Evolutionary conservation across 2,888 invertebrate species (phyloP).

Genomic region (Julus scandinavius): DNA sequence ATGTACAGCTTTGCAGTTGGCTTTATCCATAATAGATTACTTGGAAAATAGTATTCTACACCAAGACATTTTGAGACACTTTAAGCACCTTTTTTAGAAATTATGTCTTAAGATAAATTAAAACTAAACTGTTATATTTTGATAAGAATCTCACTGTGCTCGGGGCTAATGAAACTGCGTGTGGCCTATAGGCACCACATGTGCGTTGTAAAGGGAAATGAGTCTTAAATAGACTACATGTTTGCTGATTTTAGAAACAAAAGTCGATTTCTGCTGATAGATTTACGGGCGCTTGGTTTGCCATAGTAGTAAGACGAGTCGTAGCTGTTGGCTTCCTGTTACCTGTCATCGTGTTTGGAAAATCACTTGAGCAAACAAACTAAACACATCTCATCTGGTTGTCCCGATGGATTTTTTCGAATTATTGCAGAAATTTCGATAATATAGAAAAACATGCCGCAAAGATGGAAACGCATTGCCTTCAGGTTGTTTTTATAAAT

Average conservation of each 20-base stretch:
- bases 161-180: neutral
- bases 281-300: neutral
- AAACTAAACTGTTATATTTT: too few relatives aligned
- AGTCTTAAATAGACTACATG: too few relatives aligned
- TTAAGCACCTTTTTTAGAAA: too few relatives aligned
- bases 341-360: constrained; percentile 10
- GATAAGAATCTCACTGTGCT: neutral
- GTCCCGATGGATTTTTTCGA: neutral
- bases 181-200: neutral
- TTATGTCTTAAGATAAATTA: too few relatives aligned
- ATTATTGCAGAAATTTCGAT: too few relatives aligned
- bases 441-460: too few relatives aligned
- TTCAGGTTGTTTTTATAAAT: too few relatives aligned
- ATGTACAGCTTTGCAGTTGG: too few relatives aligned
- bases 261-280: constrained; percentile 12
- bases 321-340: neutral
- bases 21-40: too few relatives aligned
- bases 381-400: neutral
- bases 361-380: constrained; percentile 29
- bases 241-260: constrained; percentile 20
- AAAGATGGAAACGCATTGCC: too few relatives aligned
- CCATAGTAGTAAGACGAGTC: neutral
- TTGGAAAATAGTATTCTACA: too few relatives aligned
- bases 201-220: neutral
- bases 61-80: too few relatives aligned